These are phyloP conservation scores for Mechanitis messenoides DNA, from an alignment of 2,888 invertebrate species.

Conservation along the genomic window DNA sequence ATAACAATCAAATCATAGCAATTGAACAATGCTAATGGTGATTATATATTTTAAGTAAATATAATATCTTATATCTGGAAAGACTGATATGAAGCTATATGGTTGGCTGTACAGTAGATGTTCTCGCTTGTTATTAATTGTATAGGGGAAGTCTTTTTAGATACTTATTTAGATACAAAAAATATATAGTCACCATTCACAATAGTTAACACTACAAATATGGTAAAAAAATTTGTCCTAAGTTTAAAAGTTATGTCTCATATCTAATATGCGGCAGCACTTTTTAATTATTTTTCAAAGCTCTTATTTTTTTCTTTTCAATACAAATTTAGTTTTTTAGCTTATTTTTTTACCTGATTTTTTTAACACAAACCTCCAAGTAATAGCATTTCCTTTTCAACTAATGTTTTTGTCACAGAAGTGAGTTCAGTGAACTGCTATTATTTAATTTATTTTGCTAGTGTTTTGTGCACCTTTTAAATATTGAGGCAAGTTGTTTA, in stretches of 20 bases:
- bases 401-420: slow-evolving; percentile 10
- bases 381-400: slow-evolving; percentile 19
- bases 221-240: slow-evolving; percentile 64
- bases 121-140: slow-evolving; percentile 61
- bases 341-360: slow-evolving; percentile 67
- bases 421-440: slow-evolving; percentile 17
- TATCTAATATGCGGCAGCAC: slow-evolving; percentile 15
- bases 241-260: slow-evolving; percentile 45
- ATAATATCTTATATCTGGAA: slow-evolving; percentile 33
- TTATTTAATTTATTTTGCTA: slow-evolving; percentile 32
- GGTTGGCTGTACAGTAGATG: slow-evolving; percentile 69
- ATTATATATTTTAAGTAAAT: slow-evolving; percentile 36
- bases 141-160: slow-evolving; percentile 41
- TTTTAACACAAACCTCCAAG: slow-evolving; percentile 40
- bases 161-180: slow-evolving; percentile 8
- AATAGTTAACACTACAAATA: slow-evolving; percentile 58
- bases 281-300: slow-evolving; percentile 18
- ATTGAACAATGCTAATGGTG: slow-evolving; percentile 41
- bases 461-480: slow-evolving; percentile 34
- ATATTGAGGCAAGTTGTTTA: slow-evolving; percentile 29
- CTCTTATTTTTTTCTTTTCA: slow-evolving; percentile 26
- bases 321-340: slow-evolving; percentile 53
- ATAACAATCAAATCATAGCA: slow-evolving; percentile 35
- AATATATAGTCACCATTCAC: slow-evolving; percentile 42
- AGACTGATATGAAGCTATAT: slow-evolving; percentile 50